Base-by-base conservation (phyloP, 2,888 invertebrate species). In the Taphrorychus bicolor region DNA sequence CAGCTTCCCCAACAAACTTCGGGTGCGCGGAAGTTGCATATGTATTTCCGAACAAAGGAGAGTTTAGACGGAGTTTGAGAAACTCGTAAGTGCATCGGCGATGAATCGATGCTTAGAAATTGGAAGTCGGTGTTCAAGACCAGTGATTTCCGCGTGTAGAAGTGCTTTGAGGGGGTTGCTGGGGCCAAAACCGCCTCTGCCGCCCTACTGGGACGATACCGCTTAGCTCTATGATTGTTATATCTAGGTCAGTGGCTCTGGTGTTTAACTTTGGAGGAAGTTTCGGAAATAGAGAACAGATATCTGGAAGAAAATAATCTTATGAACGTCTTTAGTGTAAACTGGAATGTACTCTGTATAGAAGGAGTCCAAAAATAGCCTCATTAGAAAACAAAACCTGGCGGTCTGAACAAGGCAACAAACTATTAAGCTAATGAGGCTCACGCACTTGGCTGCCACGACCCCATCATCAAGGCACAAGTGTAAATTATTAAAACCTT, bases 1-100 rank as follows among this genome's bases (percentile, higher is more conserved):
- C 61, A 32, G 49, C 51, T 49, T 57, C 51, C 5, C 45, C 17
- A 40, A 5, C 51, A 63, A 63, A 63, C 42, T 48, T 63, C 22
- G 48, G 40, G 24, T 21, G 18, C 41, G 40, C 51, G 53, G 57
- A 63, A 63, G 64, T 64, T 64, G 64, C 64, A 52, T 22, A 63
- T 51, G 19, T 58, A 21, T 58, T 58, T 48, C 41, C 17, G 51
- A 63, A 64, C 48, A 65, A 61, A 61, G 52, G 49, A 48, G 14
- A 61, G 61, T 63, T n/a, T 62, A 48, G 51, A 65, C 49, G 54
- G 41, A 61, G 64, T 53, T 52, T 19, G 48, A 66, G 64, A 59
- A 64, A 71, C 64, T 67, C 73, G 69, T 70, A 72, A 73, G 70
- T 69, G 71, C 72, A 74, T 72, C 68, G 74, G 48, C 22, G 45